These are phyloP conservation scores for Drosophila meridionalis DNA, from an alignment of 2,888 invertebrate genomes.

Conservation along the genomic window DNA sequence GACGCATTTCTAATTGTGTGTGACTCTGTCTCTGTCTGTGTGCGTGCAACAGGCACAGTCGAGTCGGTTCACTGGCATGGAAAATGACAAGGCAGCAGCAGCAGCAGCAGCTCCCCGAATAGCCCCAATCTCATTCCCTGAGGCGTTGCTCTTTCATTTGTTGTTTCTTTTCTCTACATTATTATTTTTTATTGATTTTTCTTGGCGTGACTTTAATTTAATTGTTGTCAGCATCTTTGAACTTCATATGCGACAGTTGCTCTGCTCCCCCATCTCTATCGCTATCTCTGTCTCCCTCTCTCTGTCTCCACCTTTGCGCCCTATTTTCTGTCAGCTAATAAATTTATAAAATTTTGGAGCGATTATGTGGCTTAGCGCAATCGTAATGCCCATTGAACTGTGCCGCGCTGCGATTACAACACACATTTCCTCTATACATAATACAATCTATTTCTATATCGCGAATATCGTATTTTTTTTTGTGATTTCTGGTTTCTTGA, in stretches of 20 bases:
- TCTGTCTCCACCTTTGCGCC: background rate
- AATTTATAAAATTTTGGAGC: conserved; percentile 73
- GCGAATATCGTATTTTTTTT: conserved; percentile 14
- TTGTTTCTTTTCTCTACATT: conserved; percentile 6
- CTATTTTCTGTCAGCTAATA: conserved; percentile 58
- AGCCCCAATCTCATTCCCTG: conserved; percentile 10
- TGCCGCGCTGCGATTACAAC: conserved; percentile 55
- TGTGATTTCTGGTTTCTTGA: conserved; percentile 50
- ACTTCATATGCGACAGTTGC: conserved; percentile 42
- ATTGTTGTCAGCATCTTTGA: conserved; percentile 82
- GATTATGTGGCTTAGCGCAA: conserved; percentile 73
- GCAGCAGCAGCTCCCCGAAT: conserved; percentile 17
- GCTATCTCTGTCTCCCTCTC: background rate
- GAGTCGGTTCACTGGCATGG: conserved; percentile 69
- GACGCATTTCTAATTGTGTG: conserved; percentile 55
- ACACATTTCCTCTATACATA: conserved; percentile 57
- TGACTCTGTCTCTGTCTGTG: conserved; percentile 24
- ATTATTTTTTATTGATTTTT: conserved; percentile 67
- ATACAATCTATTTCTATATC: conserved; percentile 22
- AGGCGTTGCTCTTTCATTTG: conserved; percentile 34
- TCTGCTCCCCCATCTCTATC: background rate
- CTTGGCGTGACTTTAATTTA: conserved; percentile 74
- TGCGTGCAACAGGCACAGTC: conserved; percentile 52
- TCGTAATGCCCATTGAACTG: conserved; percentile 59
- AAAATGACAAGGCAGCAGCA: conserved; percentile 60